phyloP scores from a whole-genome alignment of 2,113 vertebrate genomes.

The Laticauda laticaudata region DNA sequence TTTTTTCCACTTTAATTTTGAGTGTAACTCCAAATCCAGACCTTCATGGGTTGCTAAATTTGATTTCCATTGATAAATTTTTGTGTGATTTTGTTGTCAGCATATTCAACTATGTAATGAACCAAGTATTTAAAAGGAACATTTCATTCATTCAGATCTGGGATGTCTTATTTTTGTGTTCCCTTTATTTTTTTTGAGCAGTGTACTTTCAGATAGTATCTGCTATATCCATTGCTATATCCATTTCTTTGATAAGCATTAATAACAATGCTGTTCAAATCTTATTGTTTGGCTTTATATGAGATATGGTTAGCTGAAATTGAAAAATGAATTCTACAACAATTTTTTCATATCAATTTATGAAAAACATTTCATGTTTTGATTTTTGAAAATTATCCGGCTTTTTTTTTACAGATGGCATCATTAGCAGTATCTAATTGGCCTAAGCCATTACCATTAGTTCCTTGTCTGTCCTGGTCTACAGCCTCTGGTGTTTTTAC shows the following conservation, averaged over 20 bases:
- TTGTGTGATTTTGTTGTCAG: too few relatives aligned
- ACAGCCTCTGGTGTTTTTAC: conserved; percentile 98
- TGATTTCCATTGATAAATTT: too few relatives aligned
- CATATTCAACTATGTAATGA: too few relatives aligned
- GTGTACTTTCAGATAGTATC: neutral
- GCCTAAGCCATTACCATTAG: conserved; percentile 93
- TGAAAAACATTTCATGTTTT: neutral
- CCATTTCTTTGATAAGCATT: neutral
- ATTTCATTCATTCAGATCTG: too few relatives aligned
- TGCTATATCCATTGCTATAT: neutral
- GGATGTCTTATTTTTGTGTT: too few relatives aligned
- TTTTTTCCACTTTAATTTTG: too few relatives aligned
- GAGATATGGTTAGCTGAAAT: neutral
- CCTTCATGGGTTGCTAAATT: too few relatives aligned
- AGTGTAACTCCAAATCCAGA: too few relatives aligned
- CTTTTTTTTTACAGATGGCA: conserved; percentile 84
- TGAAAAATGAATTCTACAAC: neutral
- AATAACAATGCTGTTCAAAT: neutral
- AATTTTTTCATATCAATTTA: neutral
- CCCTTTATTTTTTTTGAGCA: too few relatives aligned
- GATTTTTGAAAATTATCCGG: neutral
- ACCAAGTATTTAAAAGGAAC: too few relatives aligned
- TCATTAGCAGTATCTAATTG: conserved; percentile 96
- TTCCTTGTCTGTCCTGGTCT: conserved; percentile 97
- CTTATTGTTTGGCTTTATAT: neutral